Conservation (phyloP, 2,797 vertebrate species). For the Chlorospingus semifuscus region DNA sequence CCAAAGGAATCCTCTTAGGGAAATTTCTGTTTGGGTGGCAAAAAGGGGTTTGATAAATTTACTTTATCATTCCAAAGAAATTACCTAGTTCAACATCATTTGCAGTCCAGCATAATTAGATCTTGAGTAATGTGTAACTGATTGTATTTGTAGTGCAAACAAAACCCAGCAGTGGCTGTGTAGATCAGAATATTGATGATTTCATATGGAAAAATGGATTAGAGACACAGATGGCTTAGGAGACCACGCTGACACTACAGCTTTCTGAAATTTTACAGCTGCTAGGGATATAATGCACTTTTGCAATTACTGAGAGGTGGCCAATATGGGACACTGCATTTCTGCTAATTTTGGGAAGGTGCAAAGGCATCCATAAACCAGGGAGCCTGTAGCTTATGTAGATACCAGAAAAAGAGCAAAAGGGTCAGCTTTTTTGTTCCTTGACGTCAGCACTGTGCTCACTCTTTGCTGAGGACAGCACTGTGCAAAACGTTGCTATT, state of each 20-base stretch:
- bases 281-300: not conserved
- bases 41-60: not conserved
- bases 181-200: conserved; percentile 13
- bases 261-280: not conserved
- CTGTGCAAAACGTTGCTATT: not conserved
- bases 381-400: not conserved
- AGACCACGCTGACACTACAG: not conserved
- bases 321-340: not conserved
- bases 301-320: not conserved
- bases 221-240: not conserved
- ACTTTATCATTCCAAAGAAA: not conserved
- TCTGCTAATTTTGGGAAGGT: not conserved
- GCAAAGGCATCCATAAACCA: not conserved
- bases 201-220: not conserved
- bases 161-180: not conserved
- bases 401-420: not conserved
- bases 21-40: not conserved
- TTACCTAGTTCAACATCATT: not conserved
- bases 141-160: not conserved
- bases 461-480: conserved; percentile 2
- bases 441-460: not conserved
- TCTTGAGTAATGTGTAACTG: not conserved
- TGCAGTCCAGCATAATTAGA: not conserved
- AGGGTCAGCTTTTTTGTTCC: not conserved
- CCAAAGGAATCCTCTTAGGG: not conserved